Evolutionary conservation across 2,797 vertebrate genomes (phyloP), one percentile per base, ranked within the genome.

Genomic region (Chelidonichthys spinosus): DNA sequence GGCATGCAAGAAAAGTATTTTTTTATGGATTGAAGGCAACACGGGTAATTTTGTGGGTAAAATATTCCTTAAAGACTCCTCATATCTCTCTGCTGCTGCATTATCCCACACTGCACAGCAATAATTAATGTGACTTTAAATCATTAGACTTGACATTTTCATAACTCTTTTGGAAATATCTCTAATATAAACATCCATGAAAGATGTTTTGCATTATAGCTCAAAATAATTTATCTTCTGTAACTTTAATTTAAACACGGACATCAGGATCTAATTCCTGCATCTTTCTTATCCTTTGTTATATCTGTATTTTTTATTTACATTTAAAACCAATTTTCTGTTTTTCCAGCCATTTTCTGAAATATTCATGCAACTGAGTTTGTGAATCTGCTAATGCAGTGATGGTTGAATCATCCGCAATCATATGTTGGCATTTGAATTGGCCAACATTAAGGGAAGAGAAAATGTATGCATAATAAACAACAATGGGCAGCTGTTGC

Each of bases 141-240:
- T 32, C 7, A 53, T 53, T 33, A 53, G 11, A 53, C 11, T 0
- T 7, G 52, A 54, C 32, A 54, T 52, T 52, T 52, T 13, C 13
- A 54, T 37, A 14, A 6, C 33, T 55, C 7, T 37, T 55, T 55
- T 37, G 17, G 15, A 0, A 37, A 37, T 17, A 37, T 56, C 35
- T 37, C 33, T 37, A 37, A 56, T 10, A n/a, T 56, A 14, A 15
- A 33, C 54, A 4, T 37, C 35, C 8, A 56, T 36, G 35, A 56
- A 56, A 56, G 14, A 56, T 55, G 54, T 55, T 17, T 56, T 56
- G 15, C 37, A n/a, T 15, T 54, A 11, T 56, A 56, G n/a, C 53
- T 55, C 33, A 15, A 35, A 54, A 54, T 54, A 35, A 37, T 56
- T 2, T 56, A 37, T 37, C 54, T 36, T 56, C 14, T 56, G 15